Base-by-base conservation (phyloP, 2,888 invertebrate genomes). In the Drosophila multiciliata region DNA sequence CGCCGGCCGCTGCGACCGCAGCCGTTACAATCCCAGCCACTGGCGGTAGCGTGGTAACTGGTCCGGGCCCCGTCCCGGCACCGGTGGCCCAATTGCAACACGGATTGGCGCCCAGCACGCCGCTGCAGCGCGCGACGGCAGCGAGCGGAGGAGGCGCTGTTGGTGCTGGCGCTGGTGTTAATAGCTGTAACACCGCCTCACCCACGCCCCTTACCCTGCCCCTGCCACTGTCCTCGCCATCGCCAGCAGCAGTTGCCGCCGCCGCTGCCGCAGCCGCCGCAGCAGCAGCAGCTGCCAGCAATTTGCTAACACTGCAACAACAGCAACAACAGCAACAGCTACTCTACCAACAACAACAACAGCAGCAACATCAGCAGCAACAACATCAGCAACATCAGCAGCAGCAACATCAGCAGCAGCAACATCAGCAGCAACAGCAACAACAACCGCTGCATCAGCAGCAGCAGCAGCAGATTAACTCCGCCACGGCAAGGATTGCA, bases 1-100 rank as follows among this genome's bases (percentile, higher is more conserved):
- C 93, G 75, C 92, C 93, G 84, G 91, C 92, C 82, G 91, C 92
- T 82, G 92, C 92, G 70, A 92, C 92, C 86, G 92, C 92, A 82
- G 92, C 93, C 79, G 91, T 92, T 87, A 91, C 92, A 63, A 85
- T 91, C 73, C 87, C 92, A 82, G 82, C 74, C 66, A 69, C 64
- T 78, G 90, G 87, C 71, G 84, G 87, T 52, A 71, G 78, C 73
- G 76, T 80, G 78, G 76, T 80, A 78, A 78, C 66, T 66, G 81
- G 73, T 23, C 63, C 58, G 45, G 75, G 64, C 26, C 66, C 80
- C 59, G 49, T 66, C 7, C 66, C 71, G 52, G 73, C 62, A 33
- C 76, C 72, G 50, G 74, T 74, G 53, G 73, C 73, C 26, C 73
- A 76, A 52, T 59, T 89, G 78, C 84, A 87, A 63, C 89, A 82